Conservation (phyloP, 2,113 vertebrate species). For the Bos javanicus region DNA sequence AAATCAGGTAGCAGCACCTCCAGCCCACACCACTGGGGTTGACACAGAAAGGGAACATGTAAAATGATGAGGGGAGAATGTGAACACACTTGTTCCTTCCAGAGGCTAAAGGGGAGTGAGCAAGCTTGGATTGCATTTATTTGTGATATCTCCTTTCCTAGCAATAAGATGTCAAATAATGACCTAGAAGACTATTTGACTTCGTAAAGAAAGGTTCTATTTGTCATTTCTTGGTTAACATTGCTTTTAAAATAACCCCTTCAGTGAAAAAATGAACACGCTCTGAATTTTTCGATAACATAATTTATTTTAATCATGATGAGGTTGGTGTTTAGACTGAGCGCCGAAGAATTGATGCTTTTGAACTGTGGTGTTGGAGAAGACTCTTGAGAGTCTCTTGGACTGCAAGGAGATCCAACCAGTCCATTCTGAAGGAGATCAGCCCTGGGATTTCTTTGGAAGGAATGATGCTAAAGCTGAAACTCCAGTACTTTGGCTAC, state of each 20-base stretch:
- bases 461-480: too few relatives aligned
- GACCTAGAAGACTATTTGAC: neutral
- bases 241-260: neutral
- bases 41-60: neutral
- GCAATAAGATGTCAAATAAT: neutral
- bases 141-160: neutral
- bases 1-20: neutral
- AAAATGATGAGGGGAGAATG: neutral
- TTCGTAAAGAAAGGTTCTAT: neutral
- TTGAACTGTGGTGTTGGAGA: too few relatives aligned
- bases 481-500: too few relatives aligned
- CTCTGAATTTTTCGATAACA: neutral
- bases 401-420: too few relatives aligned
- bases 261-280: neutral
- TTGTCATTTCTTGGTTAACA: neutral
- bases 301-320: conserved; percentile 19
- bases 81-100: neutral
- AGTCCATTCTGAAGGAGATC: too few relatives aligned
- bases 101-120: neutral
- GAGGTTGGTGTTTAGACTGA: neutral
- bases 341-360: too few relatives aligned
- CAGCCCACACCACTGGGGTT: neutral
- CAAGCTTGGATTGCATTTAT: neutral
- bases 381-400: too few relatives aligned
- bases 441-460: too few relatives aligned